A percentile compares a stretch with the other conserved stretches of the same genome.
Evolutionary conservation across 2,113 vertebrate genomes (phyloP).

Genomic region (Phylloscopus whistleri): DNA sequence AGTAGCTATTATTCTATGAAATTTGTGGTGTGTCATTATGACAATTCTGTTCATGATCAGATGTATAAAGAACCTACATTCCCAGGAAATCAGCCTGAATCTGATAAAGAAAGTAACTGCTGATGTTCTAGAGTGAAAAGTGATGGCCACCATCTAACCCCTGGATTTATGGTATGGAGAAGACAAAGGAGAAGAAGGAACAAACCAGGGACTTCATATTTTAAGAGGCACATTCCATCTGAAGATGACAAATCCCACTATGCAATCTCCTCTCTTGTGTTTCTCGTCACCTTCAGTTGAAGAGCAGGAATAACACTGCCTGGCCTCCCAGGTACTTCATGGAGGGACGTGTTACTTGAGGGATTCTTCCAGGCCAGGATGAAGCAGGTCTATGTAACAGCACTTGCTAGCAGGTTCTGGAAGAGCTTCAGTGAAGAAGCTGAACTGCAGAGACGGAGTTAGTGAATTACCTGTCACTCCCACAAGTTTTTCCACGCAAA

Average conservation of each 20-base stretch:
- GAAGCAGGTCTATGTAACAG: background rate
- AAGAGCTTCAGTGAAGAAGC: background rate
- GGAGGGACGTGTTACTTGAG: background rate
- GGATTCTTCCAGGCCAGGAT: background rate
- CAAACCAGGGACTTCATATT: background rate
- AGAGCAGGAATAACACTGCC: background rate
- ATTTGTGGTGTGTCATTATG: background rate
- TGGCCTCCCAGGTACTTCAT: background rate
- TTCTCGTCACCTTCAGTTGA: accelerated
- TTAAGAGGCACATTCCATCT: background rate
- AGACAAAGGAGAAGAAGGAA: background rate
- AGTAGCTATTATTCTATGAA: background rate
- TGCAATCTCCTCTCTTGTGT: background rate
- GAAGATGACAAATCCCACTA: background rate
- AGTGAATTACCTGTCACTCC: background rate
- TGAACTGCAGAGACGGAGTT: background rate
- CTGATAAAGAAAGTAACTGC: background rate
- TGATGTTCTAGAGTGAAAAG: background rate
- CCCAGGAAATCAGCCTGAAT: background rate
- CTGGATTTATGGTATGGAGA: background rate
- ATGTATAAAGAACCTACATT: background rate
- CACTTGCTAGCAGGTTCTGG: background rate
- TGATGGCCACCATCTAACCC: background rate
- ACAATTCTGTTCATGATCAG: background rate
- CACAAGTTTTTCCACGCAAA: background rate